Conservation (phyloP, 2,888 invertebrate species). For the Melangyna quadrimaculata region DNA sequence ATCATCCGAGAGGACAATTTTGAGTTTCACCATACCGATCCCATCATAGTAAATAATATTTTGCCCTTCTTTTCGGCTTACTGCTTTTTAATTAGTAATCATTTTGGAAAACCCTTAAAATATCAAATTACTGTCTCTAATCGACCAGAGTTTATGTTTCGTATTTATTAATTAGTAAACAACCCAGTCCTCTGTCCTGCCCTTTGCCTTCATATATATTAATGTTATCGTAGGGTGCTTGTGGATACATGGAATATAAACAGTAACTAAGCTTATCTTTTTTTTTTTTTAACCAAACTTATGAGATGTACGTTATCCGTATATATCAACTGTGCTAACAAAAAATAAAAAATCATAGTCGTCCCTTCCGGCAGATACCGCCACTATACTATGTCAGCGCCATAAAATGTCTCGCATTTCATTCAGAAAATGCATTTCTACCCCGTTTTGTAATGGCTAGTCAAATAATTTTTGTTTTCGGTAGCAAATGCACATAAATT, state of each 20-base stretch:
- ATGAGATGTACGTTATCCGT: neutral
- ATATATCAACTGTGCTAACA: neutral
- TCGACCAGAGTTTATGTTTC: conserved; percentile 57
- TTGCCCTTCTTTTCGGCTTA: neutral
- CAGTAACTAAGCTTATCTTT: conserved; percentile 19
- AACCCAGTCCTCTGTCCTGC: neutral
- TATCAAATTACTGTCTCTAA: conserved; percentile 63
- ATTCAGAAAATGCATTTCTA: conserved; percentile 63
- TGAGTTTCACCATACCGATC: neutral
- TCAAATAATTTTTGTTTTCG: conserved; percentile 69
- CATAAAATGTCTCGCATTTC: conserved; percentile 59
- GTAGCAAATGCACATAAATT: conserved; percentile 64
- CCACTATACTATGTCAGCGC: conserved; percentile 15
- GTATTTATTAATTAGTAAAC: conserved; percentile 67
- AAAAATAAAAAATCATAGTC: neutral
- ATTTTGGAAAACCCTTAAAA: conserved; percentile 64
- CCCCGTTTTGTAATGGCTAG: conserved; percentile 57
- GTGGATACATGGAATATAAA: neutral
- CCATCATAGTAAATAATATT: neutral
- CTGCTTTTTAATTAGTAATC: conserved; percentile 67
- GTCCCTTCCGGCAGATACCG: conserved; percentile 24
- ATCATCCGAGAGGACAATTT: neutral
- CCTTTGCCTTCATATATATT: neutral
- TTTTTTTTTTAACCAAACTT: conserved; percentile 34
- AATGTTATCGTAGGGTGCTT: neutral